A percentile compares a stretch with the other conserved stretches of the same genome.
Evolutionary conservation across 1,140 invertebrate genomes (phyloP).

Genomic region (Oryzaephilus surinamensis): DNA sequence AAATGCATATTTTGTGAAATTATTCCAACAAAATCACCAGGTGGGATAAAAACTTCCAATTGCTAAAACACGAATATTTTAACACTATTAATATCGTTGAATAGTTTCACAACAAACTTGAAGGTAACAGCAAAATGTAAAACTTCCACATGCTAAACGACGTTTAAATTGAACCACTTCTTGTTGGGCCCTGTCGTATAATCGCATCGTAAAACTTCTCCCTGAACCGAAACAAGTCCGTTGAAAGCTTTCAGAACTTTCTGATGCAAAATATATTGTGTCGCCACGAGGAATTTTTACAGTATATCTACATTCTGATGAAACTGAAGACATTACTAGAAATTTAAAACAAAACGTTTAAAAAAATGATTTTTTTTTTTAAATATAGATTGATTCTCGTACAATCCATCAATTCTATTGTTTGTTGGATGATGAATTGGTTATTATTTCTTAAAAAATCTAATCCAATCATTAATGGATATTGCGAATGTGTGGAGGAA

Average conservation of each 20-base stretch:
- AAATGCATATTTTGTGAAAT: constrained; percentile 43
- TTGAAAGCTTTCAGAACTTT: constrained; percentile 43
- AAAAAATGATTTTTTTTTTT: background rate
- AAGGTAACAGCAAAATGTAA: constrained; percentile 25
- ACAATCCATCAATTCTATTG: constrained; percentile 46
- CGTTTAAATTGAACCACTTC: constrained; percentile 48
- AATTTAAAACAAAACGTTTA: constrained; percentile 4
- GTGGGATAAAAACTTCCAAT: constrained; percentile 43
- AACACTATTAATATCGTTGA: constrained; percentile 3
- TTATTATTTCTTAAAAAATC: constrained; percentile 45
- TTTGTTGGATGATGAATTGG: constrained; percentile 45
- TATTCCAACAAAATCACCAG: constrained; percentile 44
- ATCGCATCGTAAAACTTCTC: constrained; percentile 46
- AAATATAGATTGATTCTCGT: constrained; percentile 28
- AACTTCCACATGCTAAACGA: constrained; percentile 40
- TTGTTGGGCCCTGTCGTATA: constrained; percentile 52
- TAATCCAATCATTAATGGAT: constrained; percentile 43
- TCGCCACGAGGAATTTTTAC: constrained; percentile 50
- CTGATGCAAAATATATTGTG: constrained; percentile 49
- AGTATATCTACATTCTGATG: constrained; percentile 53
- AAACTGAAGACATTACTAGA: constrained; percentile 31
- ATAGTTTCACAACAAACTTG: constrained; percentile 18
- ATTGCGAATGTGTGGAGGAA: constrained; percentile 38
- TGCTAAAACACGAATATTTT: constrained; percentile 20
- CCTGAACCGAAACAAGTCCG: constrained; percentile 47